Percentiles rank a stretch among this genome's conserved stretches.
phyloP scores from a whole-genome alignment of 2,797 vertebrate genomes.

The Cryptoblepharus egeriae region DNA sequence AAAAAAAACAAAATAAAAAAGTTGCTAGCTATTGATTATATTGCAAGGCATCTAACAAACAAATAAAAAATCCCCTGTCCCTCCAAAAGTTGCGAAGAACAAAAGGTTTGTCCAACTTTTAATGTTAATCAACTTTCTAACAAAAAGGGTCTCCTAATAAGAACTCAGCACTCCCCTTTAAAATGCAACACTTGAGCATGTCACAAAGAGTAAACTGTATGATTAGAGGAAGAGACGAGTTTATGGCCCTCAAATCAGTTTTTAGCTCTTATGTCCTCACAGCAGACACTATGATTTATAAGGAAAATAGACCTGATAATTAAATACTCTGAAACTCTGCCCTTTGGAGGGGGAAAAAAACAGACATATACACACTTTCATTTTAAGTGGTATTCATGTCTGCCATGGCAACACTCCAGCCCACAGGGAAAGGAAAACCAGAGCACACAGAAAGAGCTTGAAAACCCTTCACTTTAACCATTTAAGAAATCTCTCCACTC shows the following conservation, averaged over 20 bases:
- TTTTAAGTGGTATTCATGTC: background rate
- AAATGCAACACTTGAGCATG: background rate
- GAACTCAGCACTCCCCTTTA: background rate
- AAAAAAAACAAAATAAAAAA: too few species aligned
- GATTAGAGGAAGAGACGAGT: background rate
- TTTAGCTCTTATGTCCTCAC: background rate
- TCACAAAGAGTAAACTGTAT: background rate
- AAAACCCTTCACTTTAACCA: background rate
- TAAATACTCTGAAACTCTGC: background rate
- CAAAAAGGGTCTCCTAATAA: background rate
- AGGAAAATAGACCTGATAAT: conserved; percentile 10
- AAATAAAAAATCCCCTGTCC: background rate
- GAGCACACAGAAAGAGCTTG: conserved; percentile 12
- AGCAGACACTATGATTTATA: background rate
- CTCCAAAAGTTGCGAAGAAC: background rate
- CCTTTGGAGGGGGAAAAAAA: background rate
- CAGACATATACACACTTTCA: background rate
- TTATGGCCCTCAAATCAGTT: background rate
- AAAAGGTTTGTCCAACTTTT: background rate
- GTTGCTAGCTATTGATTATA: background rate
- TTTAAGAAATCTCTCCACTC: background rate
- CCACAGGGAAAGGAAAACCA: background rate
- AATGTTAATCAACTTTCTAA: background rate
- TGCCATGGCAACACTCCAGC: background rate
- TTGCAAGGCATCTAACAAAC: background rate